Percentiles rank a stretch among this genome's conserved stretches.
Conservation (phyloP, 2,113 vertebrate genomes). For the Bubo bubo region DNA sequence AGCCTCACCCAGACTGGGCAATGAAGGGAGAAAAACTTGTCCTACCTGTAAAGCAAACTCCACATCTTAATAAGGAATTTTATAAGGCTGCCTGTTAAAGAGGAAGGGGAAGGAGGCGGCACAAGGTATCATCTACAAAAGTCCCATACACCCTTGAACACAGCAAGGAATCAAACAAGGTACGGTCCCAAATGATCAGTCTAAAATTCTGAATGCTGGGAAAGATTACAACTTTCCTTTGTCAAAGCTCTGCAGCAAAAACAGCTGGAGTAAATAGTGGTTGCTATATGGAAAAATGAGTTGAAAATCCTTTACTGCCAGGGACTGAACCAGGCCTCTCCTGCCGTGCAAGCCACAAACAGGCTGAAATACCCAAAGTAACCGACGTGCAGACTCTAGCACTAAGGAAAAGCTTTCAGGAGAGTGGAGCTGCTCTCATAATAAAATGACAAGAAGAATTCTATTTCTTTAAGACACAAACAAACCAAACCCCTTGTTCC, state of each 20-base stretch:
- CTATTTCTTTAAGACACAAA: not conserved
- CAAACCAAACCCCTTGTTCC: not conserved
- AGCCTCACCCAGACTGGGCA: not conserved
- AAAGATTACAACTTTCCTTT: not conserved
- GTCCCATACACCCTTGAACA: not conserved
- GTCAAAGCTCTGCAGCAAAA: not conserved
- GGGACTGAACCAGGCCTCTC: not conserved
- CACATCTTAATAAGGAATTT: not conserved
- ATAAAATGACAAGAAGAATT: not conserved
- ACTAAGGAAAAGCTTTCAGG: not conserved
- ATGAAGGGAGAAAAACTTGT: not conserved
- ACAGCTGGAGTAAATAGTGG: fast-evolving
- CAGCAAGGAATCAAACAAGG: fast-evolving
- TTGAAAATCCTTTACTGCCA: not conserved
- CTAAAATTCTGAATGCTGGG: not conserved
- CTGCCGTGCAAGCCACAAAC: fast-evolving
- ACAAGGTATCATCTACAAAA: not conserved
- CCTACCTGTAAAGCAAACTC: not conserved
- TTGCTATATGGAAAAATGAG: fast-evolving
- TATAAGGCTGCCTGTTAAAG: not conserved
- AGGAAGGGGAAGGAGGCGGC: not conserved
- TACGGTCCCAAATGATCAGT: not conserved
- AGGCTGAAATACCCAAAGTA: not conserved
- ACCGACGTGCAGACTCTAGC: fast-evolving
- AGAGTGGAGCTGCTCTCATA: not conserved